Base-by-base conservation (phyloP, 2,113 vertebrate species). In the Sylvietta virens region DNA sequence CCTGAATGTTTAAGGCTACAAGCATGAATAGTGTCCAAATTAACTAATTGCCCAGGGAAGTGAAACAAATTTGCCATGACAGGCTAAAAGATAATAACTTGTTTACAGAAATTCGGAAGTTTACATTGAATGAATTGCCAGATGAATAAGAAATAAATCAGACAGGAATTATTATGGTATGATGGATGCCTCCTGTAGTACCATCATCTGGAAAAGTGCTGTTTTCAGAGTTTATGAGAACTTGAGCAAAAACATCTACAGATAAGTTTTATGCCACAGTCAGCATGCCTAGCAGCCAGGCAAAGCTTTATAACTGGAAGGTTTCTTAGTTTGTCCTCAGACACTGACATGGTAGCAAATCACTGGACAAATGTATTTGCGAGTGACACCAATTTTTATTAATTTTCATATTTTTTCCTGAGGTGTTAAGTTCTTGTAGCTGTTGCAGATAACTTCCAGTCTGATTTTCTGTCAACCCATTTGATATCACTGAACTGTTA, bases 81-180 rank as follows among this genome's bases (percentile, higher is more conserved):
- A 94, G 30, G 47, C 22, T 86, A 60, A 66, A 90, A 94, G 17
- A 37, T 66, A 94, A n/a, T 48, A 93, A 51, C 33, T 81, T 90
- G 74, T 78, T 94, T 92, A 81, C 58, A 56, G 61, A 83, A 85
- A 73, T 77, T 61, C 50, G 14, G 9, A 88, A 90, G 67, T 88
- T 95, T 81, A 66, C n/a, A 71, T 57, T 78, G 64, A 88, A 73
- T 56, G 24, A 95, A 86, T 80, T 86, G 30, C 35, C 67, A 88
- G 62, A 93, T 58, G n/a, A 94, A 86, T 87, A 93, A 83, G 79
- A 88, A 90, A 73, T 81, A 94, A 81, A 80, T 78, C 81, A 86
- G 67, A 62, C 26, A 80, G 69, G 47, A 77, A 91, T 90, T 91
- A 70, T 93, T 86, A 40, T 18, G 27, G 18, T n/a, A 31, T 77